These are phyloP conservation scores for Cataglyphis albicans DNA, from an alignment of 2,888 invertebrate genomes.

Conservation along the genomic window DNA sequence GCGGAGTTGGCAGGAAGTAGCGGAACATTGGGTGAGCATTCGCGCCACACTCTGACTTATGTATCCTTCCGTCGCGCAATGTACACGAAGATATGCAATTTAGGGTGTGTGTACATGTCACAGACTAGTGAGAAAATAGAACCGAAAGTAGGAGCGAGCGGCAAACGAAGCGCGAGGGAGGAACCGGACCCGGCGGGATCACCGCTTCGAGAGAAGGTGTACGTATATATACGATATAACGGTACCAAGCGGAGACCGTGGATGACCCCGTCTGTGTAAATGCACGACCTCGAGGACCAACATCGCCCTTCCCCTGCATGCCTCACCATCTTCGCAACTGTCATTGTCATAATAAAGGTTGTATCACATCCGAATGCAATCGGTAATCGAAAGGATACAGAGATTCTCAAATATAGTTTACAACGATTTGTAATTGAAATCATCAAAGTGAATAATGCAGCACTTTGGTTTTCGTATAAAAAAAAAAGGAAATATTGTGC, in stretches of 20 bases:
- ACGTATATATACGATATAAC: constrained; percentile 80
- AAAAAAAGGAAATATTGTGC: too few species aligned
- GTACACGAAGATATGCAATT: constrained; percentile 68
- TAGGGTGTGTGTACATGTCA: constrained; percentile 39
- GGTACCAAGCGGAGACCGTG: constrained; percentile 81
- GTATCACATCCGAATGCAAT: constrained; percentile 9
- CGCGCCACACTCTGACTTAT: constrained; percentile 77
- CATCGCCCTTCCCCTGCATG: constrained; percentile 11
- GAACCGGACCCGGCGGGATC: constrained; percentile 59
- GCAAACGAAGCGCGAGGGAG: background rate
- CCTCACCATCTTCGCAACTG: constrained; percentile 39
- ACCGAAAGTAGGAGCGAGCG: constrained; percentile 8
- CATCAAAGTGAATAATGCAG: background rate
- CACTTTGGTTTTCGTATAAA: too few species aligned
- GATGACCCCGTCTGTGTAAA: constrained; percentile 84
- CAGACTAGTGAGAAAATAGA: constrained; percentile 41
- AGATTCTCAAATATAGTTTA: background rate
- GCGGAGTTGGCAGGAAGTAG: background rate
- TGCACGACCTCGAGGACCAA: constrained; percentile 81
- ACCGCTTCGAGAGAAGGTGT: constrained; percentile 79
- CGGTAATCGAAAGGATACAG: constrained; percentile 1
- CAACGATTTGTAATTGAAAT: background rate
- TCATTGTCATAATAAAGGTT: constrained; percentile 10
- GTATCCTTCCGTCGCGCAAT: constrained; percentile 71
- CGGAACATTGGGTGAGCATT: constrained; percentile 24